These are phyloP conservation scores for Rhizoglyphus robini DNA, from an alignment of 1,140 invertebrate genomes.

Conservation along the genomic window DNA sequence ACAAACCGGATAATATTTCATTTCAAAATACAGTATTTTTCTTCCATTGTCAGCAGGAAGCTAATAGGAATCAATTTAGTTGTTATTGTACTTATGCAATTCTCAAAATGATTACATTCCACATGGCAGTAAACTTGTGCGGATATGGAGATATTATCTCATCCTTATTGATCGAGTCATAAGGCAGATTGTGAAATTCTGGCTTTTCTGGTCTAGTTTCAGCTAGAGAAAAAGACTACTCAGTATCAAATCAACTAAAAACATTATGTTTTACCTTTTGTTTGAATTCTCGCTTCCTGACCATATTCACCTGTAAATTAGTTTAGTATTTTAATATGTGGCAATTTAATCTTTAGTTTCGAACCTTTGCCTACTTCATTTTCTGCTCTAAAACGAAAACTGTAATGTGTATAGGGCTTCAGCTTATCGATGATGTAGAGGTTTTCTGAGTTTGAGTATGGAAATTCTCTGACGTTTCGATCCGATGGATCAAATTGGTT, in stretches of 20 bases:
- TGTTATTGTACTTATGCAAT: too few relatives aligned
- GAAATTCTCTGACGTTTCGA: slow-evolving; percentile 34
- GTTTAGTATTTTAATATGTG: not conserved
- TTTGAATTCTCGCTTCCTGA: not conserved
- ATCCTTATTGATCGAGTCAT: slow-evolving; percentile 3
- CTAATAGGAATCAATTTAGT: not conserved
- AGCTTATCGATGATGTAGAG: slow-evolving; percentile 55
- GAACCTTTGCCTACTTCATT: slow-evolving; percentile 72
- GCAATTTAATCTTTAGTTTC: slow-evolving; percentile 20
- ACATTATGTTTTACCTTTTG: not conserved
- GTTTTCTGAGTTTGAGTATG: slow-evolving; percentile 44
- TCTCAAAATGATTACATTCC: slow-evolving; percentile 41
- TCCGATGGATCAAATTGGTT: slow-evolving; percentile 47
- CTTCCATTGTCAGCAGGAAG: slow-evolving; percentile 71
- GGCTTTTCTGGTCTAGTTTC: slow-evolving; percentile 28
- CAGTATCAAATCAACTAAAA: not conserved
- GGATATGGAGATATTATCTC: slow-evolving; percentile 10
- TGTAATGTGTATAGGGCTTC: slow-evolving; percentile 58
- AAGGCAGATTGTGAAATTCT: slow-evolving; percentile 22
- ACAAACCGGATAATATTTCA: slow-evolving; percentile 58
- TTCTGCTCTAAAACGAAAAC: slow-evolving; percentile 64
- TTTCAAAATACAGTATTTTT: slow-evolving; percentile 63
- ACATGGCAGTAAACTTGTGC: slow-evolving; percentile 31
- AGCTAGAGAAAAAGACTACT: too few relatives aligned
- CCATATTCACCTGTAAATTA: slow-evolving; percentile 5